Evolutionary conservation across 2,797 vertebrate species (phyloP).

Genomic region (Fundulus diaphanus): DNA sequence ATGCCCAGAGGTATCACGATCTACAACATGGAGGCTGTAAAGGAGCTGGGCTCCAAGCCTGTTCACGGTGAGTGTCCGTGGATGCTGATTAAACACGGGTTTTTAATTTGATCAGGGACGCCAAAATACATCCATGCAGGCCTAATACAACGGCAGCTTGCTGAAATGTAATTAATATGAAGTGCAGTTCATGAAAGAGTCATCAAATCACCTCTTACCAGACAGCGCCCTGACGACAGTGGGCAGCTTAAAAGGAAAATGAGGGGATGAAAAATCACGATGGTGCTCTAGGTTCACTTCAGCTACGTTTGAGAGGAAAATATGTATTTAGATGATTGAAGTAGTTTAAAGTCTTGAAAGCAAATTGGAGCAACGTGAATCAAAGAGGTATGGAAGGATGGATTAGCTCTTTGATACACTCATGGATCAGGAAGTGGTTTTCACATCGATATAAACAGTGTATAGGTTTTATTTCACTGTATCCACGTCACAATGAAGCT

Average conservation of each 20-base stretch:
- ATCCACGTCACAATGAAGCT: neutral
- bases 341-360: neutral
- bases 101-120: conserved; percentile 60
- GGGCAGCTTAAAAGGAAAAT: conserved; percentile 1
- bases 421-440: too few relatives aligned
- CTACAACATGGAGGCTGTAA: conserved; percentile 91
- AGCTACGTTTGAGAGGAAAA: neutral
- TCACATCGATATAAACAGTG: too few relatives aligned
- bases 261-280: neutral
- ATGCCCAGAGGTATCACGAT: conserved; percentile 90
- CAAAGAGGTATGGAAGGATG: neutral
- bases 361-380: neutral
- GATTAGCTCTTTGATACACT: too few relatives aligned
- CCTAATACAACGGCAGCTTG: conserved; percentile 53
- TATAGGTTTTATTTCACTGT: neutral
- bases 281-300: neutral
- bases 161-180: conserved; percentile 55
- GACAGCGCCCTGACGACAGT: neutral
- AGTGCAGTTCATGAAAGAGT: conserved; percentile 26
- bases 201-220: conserved; percentile 17
- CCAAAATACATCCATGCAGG: conserved; percentile 40
- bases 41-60: conserved; percentile 89
- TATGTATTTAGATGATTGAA: neutral
- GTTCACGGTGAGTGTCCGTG: conserved; percentile 79
- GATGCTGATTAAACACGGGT: conserved; percentile 61